Evolutionary conservation across 2,888 invertebrate species (phyloP), one percentile per base, ranked within the genome.

Genomic region (Laothoe populi): DNA sequence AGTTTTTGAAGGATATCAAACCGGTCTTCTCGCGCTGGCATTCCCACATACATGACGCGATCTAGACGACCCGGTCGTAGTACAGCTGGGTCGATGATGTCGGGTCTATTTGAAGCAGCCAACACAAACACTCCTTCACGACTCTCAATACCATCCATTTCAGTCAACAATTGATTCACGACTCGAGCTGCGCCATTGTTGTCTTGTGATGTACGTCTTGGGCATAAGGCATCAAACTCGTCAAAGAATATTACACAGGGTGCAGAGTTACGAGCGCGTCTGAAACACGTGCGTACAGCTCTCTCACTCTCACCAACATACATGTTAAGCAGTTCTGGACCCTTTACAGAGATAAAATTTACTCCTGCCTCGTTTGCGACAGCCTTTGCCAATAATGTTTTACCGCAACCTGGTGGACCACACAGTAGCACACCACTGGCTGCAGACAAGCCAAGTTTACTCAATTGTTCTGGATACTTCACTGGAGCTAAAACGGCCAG

Each of bases 171-270:
- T 87, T 99, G 99, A 86, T 99, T 99, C 0, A 99, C 99, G 13
- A 99, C 97, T 35, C 99, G 94, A 0, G 96, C 95, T 0, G 96
- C 95, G 2, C 96, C 96, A 73, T 95, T 95, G 88, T 95, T 79
- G 59, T 92, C 95, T 65, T 95, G 95, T 46, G 96, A 96, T 5
- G 96, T 96, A 78, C 99, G 94, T 74, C 96, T 96, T 0, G 99
- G 98, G 82, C 99, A 99, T 35, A 99, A 86, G 0, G 99, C 97
- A 86, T 99, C 99, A 68, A 99, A 94, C 89, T 99, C 99, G 82
- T 99, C 99, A 81, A 99, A 99, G 91, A 99, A 99, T 84, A 99
- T 99, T 2, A 99, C 98, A 83, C 99, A 99, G 0, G 99, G 99
- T 0, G 98, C 96, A 0, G 99, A 99, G 87, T 98, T 98, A 49